Conservation (phyloP, 2,113 vertebrate species). For the Acinonyx jubatus region DNA sequence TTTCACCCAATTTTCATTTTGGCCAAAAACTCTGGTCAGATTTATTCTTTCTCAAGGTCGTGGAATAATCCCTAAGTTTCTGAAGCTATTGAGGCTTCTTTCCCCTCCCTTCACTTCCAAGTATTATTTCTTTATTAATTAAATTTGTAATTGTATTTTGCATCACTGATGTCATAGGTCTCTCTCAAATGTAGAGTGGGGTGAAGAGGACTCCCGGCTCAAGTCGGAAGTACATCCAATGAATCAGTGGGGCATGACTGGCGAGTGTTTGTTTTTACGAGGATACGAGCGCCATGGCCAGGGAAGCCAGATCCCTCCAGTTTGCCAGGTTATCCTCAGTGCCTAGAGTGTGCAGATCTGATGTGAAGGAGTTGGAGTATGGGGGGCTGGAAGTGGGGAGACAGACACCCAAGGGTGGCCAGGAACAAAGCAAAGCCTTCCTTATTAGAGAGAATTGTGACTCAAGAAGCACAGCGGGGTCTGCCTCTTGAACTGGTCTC, state of each 20-base stretch:
- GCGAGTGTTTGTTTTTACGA: not conserved
- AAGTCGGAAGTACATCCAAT: not conserved
- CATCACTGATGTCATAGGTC: not conserved
- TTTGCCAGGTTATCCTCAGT: not conserved
- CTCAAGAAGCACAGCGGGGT: not conserved
- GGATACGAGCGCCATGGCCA: not conserved
- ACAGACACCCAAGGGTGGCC: not conserved
- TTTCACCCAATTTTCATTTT: not conserved
- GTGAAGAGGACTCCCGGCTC: not conserved
- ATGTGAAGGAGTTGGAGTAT: accelerated
- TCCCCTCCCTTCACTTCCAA: not conserved
- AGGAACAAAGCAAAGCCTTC: not conserved
- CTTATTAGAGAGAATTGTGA: not conserved
- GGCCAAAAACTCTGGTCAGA: not conserved
- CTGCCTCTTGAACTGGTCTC: not conserved
- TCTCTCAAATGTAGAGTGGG: not conserved
- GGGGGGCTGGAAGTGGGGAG: not conserved
- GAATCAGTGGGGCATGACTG: not conserved
- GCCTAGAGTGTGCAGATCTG: not conserved
- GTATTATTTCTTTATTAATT: not conserved
- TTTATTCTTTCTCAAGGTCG: not conserved
- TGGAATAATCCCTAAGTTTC: not conserved
- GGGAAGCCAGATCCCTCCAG: not conserved
- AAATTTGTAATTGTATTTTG: not conserved
- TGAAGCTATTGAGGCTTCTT: not conserved